Conservation (phyloP, 1,140 invertebrate genomes). For the Cherax destructor region DNA sequence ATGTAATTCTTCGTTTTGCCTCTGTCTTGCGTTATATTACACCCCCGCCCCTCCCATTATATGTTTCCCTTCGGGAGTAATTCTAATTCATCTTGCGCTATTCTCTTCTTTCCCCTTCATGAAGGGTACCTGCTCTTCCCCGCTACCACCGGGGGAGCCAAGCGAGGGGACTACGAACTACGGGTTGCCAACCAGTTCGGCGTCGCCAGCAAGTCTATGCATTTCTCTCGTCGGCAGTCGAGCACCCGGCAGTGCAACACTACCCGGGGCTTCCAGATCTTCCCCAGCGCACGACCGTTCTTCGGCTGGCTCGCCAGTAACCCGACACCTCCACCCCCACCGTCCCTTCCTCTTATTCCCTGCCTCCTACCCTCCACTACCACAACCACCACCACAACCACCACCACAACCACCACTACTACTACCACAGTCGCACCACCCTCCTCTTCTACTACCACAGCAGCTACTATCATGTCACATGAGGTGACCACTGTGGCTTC, state of each 20-base stretch:
- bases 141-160: background rate
- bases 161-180: slow-evolving; percentile 44
- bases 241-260: background rate
- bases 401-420: background rate
- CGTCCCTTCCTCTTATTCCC: background rate
- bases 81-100: background rate
- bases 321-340: background rate
- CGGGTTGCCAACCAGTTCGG: slow-evolving; percentile 18
- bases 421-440: background rate
- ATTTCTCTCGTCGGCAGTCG: background rate
- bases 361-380: background rate
- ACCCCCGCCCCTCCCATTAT: background rate
- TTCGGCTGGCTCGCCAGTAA: background rate
- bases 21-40: background rate
- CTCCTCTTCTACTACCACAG: background rate
- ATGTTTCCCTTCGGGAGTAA: no score
- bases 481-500: no score
- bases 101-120: background rate
- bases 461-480: background rate
- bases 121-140: slow-evolving; percentile 31
- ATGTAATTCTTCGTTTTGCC: background rate
- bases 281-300: background rate
- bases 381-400: background rate
- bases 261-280: background rate
- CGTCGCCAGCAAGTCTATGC: background rate